Evolutionary conservation across 1,140 invertebrate genomes (phyloP).

Genomic region (Charaxes varanes): DNA sequence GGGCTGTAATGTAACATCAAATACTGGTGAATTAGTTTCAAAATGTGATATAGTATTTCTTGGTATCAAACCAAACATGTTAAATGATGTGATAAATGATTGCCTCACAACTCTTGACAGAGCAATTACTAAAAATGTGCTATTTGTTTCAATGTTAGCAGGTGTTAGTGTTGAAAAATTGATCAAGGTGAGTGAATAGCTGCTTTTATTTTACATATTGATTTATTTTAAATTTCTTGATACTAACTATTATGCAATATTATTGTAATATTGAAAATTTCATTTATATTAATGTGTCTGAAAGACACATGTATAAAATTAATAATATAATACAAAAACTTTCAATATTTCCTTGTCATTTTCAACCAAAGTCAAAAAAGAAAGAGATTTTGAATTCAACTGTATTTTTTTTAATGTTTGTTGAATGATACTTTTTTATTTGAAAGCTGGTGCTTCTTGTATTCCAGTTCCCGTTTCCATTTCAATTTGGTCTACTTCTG

Average conservation of each 20-base stretch:
- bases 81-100: slow-evolving; percentile 76
- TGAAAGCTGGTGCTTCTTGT: too few species aligned
- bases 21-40: slow-evolving; percentile 78
- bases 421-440: too few species aligned
- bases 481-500: too few species aligned
- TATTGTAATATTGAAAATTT: too few species aligned
- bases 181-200: slow-evolving; percentile 78
- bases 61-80: slow-evolving; percentile 89
- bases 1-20: slow-evolving; percentile 75
- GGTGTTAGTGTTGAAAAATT: slow-evolving; percentile 83
- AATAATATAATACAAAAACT: too few species aligned
- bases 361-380: too few species aligned
- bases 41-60: slow-evolving; percentile 87
- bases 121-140: slow-evolving; percentile 66
- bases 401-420: too few species aligned
- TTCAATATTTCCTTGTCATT: too few species aligned
- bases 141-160: slow-evolving; percentile 87
- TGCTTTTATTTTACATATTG: slow-evolving; percentile 5
- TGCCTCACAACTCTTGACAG: slow-evolving; percentile 32
- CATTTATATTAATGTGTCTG: too few species aligned
- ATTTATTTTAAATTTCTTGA: background rate
- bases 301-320: too few species aligned
- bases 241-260: background rate
- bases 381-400: too few species aligned
- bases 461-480: too few species aligned